Conservation (phyloP, 2,888 invertebrate species). For the Nymphalis polychloros region DNA sequence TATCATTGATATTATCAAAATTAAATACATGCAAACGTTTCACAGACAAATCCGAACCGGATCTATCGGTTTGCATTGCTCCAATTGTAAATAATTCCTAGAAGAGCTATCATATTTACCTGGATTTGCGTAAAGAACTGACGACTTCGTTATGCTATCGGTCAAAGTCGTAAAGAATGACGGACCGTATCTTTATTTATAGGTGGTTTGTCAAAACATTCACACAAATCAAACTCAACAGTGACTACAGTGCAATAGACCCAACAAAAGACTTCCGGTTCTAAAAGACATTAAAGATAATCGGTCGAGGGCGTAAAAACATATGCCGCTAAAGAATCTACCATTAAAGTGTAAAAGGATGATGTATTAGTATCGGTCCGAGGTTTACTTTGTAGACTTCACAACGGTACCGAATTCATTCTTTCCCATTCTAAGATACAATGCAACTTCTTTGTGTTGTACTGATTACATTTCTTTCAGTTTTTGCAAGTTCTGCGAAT, state of each 20-base stretch:
- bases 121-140: constrained; percentile 51
- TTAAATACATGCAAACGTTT: constrained; percentile 52
- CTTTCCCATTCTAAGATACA: constrained; percentile 29
- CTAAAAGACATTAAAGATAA: constrained; percentile 50
- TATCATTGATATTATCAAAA: constrained; percentile 51
- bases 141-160: constrained; percentile 35
- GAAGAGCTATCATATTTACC: constrained; percentile 46
- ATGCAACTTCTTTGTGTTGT: constrained; percentile 33
- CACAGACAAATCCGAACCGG: constrained; percentile 29
- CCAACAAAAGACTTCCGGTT: constrained; percentile 65
- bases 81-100: constrained; percentile 38
- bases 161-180: constrained; percentile 49
- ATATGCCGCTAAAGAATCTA: constrained; percentile 12
- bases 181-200: constrained; percentile 43
- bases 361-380: constrained; percentile 20
- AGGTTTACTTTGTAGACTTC: constrained; percentile 18
- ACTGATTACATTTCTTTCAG: constrained; percentile 35
- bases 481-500: constrained; percentile 33
- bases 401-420: constrained; percentile 18
- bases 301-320: constrained; percentile 38
- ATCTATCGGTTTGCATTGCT: constrained; percentile 31
- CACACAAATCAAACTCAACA: constrained; percentile 61
- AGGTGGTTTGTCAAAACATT: constrained; percentile 66
- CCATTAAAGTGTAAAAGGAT: constrained; percentile 8
- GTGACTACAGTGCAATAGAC: constrained; percentile 57